phyloP scores from a whole-genome alignment of 2,888 invertebrate genomes.

The Argyresthia goedartella region DNA sequence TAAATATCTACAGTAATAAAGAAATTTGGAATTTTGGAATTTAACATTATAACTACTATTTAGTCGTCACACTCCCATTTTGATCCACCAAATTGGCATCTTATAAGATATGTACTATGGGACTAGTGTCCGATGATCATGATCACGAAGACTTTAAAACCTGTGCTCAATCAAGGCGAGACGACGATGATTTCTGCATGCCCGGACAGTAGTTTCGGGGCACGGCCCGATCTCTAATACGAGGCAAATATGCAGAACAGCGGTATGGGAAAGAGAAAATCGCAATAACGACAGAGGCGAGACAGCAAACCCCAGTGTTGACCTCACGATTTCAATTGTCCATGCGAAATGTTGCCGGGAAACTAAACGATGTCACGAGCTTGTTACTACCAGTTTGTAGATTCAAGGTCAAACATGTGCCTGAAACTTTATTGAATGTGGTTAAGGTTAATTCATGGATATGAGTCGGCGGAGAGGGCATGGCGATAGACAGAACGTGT shows the following conservation, averaged over 20 bases:
- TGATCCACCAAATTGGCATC: no score
- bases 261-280: conserved; percentile 65
- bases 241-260: conserved; percentile 43
- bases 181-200: no score
- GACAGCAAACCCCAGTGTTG: conserved; percentile 56
- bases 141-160: no score
- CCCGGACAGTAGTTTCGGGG: background rate
- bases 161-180: no score
- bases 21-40: no score
- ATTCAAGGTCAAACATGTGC: conserved; percentile 62
- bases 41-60: no score
- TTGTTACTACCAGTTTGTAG: conserved; percentile 54
- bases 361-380: conserved; percentile 63
- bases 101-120: no score
- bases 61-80: no score
- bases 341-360: conserved; percentile 62
- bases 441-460: background rate
- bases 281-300: conserved; percentile 33
- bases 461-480: background rate
- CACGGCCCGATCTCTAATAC: conserved; percentile 15
- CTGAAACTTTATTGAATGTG: conserved; percentile 27
- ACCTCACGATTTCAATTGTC: conserved; percentile 71
- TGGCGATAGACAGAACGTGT: background rate
- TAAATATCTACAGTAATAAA: no score
- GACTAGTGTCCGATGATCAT: no score